These are phyloP conservation scores for Molanna angustata DNA, from an alignment of 2,888 invertebrate species.

Conservation along the genomic window DNA sequence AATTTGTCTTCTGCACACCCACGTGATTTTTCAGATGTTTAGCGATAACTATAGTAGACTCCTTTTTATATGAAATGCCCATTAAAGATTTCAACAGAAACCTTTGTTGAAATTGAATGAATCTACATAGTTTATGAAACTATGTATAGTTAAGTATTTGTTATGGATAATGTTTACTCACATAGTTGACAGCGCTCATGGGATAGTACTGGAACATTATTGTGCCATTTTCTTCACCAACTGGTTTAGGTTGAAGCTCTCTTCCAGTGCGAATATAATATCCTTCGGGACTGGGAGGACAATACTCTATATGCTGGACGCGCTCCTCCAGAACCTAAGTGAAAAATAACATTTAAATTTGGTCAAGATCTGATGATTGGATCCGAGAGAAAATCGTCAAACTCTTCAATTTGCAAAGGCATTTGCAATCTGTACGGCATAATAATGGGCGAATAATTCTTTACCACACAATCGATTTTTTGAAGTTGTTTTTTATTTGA, in stretches of 20 bases:
- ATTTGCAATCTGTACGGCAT: background rate
- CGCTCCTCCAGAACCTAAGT: constrained; percentile 83
- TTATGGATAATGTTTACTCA: too few relatives aligned
- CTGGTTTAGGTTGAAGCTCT: constrained; percentile 80
- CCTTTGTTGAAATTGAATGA: too few relatives aligned
- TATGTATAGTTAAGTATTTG: too few relatives aligned
- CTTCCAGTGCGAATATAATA: constrained; percentile 76
- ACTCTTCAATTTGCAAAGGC: background rate
- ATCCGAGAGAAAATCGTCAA: background rate
- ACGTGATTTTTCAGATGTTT: too few relatives aligned
- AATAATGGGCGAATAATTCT: background rate
- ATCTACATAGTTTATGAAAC: too few relatives aligned
- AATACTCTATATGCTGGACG: constrained; percentile 73
- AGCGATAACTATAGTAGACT: too few relatives aligned
- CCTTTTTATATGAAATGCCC: too few relatives aligned
- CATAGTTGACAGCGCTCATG: constrained; percentile 84
- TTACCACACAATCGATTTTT: too few relatives aligned
- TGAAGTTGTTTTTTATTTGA: too few relatives aligned
- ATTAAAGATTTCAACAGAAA: too few relatives aligned
- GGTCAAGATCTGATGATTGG: background rate
- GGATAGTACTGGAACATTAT: constrained; percentile 83
- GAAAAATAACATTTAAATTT: background rate
- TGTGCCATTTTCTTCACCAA: constrained; percentile 81
- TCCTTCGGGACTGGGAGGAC: constrained; percentile 71
- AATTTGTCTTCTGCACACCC: too few relatives aligned